Evolutionary conservation across 2,888 invertebrate genomes (phyloP).

Genomic region (Helobdella robusta): DNA sequence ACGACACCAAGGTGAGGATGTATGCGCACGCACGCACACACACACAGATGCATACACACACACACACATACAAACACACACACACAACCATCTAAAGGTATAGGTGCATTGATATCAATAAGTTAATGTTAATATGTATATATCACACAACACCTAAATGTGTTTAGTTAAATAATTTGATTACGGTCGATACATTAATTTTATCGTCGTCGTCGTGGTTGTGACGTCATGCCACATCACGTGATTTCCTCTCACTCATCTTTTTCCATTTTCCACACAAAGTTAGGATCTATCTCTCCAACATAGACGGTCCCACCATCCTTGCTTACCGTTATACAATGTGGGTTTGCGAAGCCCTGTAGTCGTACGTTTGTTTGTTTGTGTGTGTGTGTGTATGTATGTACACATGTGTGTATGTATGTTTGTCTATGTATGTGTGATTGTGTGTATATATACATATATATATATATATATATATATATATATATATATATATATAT

Average conservation of each 20-base stretch:
- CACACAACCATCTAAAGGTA: too few relatives aligned
- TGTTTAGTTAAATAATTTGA: too few relatives aligned
- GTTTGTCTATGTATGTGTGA: too few relatives aligned
- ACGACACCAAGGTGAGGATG: too few relatives aligned
- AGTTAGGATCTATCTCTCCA: conserved; percentile 62
- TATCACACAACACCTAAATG: too few relatives aligned
- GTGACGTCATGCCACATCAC: not conserved
- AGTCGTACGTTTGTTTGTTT: not conserved
- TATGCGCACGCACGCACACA: too few relatives aligned
- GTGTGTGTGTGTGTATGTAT: not conserved
- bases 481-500: not conserved
- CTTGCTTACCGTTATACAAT: conserved; percentile 65
- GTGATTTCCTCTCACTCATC: conserved; percentile 1
- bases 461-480: not conserved
- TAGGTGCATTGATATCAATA: too few relatives aligned
- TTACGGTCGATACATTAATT: not conserved
- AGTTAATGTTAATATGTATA: too few relatives aligned
- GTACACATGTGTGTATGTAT: not conserved
- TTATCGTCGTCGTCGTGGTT: not conserved
- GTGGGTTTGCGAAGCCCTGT: conserved; percentile 60
- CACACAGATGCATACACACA: too few relatives aligned
- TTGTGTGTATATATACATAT: not conserved
- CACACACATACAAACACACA: too few relatives aligned
- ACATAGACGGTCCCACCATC: conserved; percentile 66
- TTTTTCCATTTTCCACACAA: conserved; percentile 57